Base-by-base conservation (phyloP, 2,888 invertebrate species). In the Pollenia amentaria region DNA sequence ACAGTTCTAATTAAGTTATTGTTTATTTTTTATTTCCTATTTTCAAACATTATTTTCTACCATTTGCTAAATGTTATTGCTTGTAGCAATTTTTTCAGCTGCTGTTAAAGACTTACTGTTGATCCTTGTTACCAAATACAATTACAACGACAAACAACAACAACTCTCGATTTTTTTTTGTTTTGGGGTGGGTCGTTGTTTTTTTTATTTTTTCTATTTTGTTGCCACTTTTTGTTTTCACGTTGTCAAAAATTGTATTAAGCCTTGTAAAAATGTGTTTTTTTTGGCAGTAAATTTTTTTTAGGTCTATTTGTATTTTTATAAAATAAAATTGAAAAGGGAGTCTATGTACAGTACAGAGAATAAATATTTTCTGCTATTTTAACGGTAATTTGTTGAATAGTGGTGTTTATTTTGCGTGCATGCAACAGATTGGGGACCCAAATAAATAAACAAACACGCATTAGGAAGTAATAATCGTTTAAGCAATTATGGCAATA, bases 1-100 rank as follows among this genome's bases (percentile, higher is more conserved):
- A 70, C 69, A 70, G 53, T 12, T 38, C 51, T n/a, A 38, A 38
- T 42, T 51, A 29, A 53, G 38, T 53, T 14, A 11, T 51, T 48
- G 1, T 18, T 40, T 42, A 29, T 18, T n/a, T 51, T 70, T 70
- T 70, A 62, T 42, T 62, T 42, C 18, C 42, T 62, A 1, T 42
- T 42, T 62, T 42, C 18, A 12, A 62, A 62, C 18, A 62, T 7
- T 42, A 62, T 62, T 16, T 42, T 62, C 42, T 42, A 0, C 42
- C 40, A 62, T 62, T 62, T 42, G 14, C 16, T 9, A 18, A 40
- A 42, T 42, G 16, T 42, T 64, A 42, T 64, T 6, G 12, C 16
- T 16, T 42, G 16, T 62, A 21, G 40, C 16, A 40, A 16, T 62
- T 64, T 29, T 29, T 0, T 29, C 29, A 29, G 42, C 16, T 8